phyloP scores from a whole-genome alignment of 92 coral and sea anemone species.

The Umimayanthus kanabou region DNA sequence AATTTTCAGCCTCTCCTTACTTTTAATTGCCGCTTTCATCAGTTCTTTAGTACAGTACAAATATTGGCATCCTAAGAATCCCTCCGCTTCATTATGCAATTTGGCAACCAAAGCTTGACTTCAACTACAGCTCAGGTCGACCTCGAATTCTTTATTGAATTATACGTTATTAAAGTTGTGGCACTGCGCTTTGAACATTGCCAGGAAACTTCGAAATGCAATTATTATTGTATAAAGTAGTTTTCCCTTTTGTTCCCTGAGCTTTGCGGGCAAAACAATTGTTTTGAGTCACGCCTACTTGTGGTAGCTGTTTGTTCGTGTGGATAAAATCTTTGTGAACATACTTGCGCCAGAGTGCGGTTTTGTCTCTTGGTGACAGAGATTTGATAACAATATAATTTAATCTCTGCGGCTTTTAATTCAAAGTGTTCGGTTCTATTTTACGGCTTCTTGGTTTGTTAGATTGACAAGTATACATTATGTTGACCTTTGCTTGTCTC shows the following conservation, averaged over 20 bases:
- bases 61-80: neutral
- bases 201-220: constrained; percentile 29
- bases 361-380: neutral
- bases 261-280: neutral
- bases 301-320: constrained; percentile 21
- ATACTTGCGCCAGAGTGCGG: neutral
- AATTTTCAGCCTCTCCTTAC: neutral
- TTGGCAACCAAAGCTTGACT: neutral
- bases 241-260: neutral
- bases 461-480: neutral
- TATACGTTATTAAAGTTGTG: neutral
- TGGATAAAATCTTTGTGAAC: neutral
- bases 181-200: neutral
- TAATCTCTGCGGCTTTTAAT: neutral
- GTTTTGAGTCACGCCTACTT: neutral
- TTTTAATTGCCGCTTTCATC: neutral
- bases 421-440: neutral
- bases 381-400: neutral
- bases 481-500: neutral
- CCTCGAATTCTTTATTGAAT: neutral
- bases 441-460: neutral
- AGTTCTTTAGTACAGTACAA: neutral
- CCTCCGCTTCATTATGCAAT: neutral
- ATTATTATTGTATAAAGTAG: neutral
- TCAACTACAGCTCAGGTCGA: neutral